Evolutionary conservation across 2,113 vertebrate genomes (phyloP).

Genomic region (Trinectes maculatus): DNA sequence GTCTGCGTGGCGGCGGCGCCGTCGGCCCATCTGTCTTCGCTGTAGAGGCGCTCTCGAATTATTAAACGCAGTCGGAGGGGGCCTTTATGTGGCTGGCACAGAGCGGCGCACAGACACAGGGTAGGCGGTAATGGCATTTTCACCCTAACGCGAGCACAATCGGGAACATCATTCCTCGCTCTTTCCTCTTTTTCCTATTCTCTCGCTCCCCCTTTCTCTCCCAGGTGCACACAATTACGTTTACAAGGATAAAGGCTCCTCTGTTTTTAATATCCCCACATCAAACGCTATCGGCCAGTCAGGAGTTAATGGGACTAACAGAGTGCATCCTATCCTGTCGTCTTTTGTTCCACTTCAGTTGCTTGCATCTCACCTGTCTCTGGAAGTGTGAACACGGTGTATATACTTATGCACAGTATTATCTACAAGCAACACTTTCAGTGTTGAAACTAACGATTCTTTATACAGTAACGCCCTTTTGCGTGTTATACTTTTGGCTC

Average conservation of each 20-base stretch:
- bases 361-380: conserved; percentile 46
- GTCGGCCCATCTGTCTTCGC: conserved; percentile 63
- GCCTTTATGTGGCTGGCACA: conserved; percentile 54
- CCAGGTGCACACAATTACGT: conserved; percentile 26
- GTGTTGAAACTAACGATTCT: too few species aligned
- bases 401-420: conserved; percentile 14
- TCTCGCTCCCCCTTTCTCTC: conserved; percentile 6
- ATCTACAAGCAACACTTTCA: too few species aligned
- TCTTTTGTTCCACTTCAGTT: conserved; percentile 4
- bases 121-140: conserved; percentile 62
- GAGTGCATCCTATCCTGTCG: conserved; percentile 34
- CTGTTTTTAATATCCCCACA: conserved; percentile 40
- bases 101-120: conserved; percentile 42
- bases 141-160: conserved; percentile 53
- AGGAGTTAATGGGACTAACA: conserved; percentile 35
- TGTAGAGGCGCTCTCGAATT: conserved; percentile 58
- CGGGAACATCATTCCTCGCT: conserved; percentile 48
- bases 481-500: too few species aligned
- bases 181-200: neutral
- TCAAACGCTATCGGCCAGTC: conserved; percentile 48
- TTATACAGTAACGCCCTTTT: too few species aligned
- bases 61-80: conserved; percentile 62
- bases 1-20: conserved; percentile 41
- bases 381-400: conserved; percentile 4
- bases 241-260: conserved; percentile 49